These are phyloP conservation scores for Rhodinocichla rosea DNA, from an alignment of 2,113 vertebrate species.

Conservation along the genomic window DNA sequence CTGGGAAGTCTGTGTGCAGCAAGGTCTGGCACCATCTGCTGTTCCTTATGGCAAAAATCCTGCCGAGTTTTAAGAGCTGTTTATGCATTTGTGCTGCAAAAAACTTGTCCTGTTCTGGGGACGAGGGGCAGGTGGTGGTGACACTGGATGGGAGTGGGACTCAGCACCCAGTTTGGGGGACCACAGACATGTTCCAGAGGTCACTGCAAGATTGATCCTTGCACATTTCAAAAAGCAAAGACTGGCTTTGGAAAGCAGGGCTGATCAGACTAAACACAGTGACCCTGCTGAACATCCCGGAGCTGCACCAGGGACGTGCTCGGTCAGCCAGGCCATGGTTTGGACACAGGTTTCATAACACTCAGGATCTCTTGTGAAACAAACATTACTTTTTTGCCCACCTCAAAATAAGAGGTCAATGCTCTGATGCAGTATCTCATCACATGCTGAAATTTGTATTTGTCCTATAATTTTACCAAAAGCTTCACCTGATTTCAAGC, in stretches of 20 bases:
- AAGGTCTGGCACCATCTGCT: slow-evolving; percentile 63
- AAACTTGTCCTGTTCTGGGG: not conserved
- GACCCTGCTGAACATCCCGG: not conserved
- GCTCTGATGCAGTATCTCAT: not conserved
- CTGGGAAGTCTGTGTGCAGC: not conserved
- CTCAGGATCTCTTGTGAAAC: not conserved
- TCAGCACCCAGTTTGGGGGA: not conserved
- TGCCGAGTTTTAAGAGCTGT: not conserved
- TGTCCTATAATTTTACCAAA: not conserved
- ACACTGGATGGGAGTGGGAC: not conserved
- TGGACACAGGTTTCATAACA: not conserved
- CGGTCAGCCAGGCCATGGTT: not conserved
- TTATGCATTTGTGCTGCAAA: not conserved
- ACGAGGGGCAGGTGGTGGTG: not conserved
- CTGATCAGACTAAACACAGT: not conserved
- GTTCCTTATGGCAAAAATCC: slow-evolving; percentile 34
- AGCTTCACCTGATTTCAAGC: not conserved
- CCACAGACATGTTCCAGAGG: rapidly evolving
- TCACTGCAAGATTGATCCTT: not conserved
- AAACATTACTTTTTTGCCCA: not conserved
- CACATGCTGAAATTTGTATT: not conserved
- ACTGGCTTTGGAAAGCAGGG: not conserved
- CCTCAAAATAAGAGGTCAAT: not conserved
- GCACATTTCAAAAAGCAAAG: rapidly evolving
- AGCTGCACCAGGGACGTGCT: not conserved